Evolutionary conservation across 2,113 vertebrate genomes (phyloP).

Genomic region (Cnemophilus loriae): DNA sequence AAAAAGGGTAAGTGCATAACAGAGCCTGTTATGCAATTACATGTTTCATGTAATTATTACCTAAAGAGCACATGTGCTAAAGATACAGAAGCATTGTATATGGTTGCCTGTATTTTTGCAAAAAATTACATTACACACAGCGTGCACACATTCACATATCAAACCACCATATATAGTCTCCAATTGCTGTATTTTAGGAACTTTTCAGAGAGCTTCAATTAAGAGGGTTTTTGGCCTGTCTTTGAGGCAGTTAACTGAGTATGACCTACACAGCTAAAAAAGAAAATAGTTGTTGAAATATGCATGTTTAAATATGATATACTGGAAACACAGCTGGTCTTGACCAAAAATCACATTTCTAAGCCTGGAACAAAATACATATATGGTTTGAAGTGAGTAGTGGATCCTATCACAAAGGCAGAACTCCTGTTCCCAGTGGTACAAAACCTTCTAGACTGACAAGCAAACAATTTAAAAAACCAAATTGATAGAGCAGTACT

Average conservation of each 20-base stretch:
- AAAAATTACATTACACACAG: not conserved
- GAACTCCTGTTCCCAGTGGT: not conserved
- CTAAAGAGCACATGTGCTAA: not conserved
- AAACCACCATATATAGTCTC: not conserved
- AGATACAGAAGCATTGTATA: not conserved
- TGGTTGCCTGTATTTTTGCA: not conserved
- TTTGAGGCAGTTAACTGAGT: not conserved
- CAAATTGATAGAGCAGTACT: not conserved
- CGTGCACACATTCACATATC: not conserved
- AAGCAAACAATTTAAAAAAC: not conserved
- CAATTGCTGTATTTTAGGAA: not conserved
- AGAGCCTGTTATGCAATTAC: not conserved
- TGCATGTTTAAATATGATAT: not conserved
- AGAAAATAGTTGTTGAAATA: not conserved
- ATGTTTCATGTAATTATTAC: not conserved
- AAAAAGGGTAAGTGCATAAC: not conserved
- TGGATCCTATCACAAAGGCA: not conserved
- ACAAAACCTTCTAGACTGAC: not conserved
- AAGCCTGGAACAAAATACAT: not conserved
- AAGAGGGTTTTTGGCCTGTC: not conserved
- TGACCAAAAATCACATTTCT: not conserved
- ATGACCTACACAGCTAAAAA: not conserved
- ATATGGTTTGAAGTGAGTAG: not conserved
- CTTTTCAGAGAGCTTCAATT: not conserved
- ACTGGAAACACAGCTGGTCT: not conserved